Percentiles rank a stretch among this genome's conserved stretches.
These are phyloP conservation scores for Sebastes diaconus DNA, from an alignment of 2,797 vertebrate genomes.

Conservation along the genomic window DNA sequence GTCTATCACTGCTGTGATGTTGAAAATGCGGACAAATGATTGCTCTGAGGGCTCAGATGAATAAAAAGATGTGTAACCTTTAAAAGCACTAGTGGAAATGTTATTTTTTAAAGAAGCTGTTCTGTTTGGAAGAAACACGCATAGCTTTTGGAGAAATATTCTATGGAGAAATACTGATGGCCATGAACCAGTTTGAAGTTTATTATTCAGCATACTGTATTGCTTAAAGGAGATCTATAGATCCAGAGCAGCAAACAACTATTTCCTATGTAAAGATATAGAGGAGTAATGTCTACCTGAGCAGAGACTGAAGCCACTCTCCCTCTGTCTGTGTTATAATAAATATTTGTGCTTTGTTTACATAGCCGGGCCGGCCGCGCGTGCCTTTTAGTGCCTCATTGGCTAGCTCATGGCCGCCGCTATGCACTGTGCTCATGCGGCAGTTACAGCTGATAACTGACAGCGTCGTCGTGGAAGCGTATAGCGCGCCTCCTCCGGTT, in stretches of 20 bases:
- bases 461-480: not conserved
- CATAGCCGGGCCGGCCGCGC: not conserved
- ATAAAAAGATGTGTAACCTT: not conserved
- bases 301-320: not conserved
- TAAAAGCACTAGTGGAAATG: not conserved
- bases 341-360: not conserved
- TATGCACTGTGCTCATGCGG: not conserved
- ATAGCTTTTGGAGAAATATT: not conserved
- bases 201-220: not conserved
- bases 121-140: not conserved
- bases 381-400: not conserved
- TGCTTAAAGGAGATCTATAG: too few relatives aligned
- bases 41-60: not conserved
- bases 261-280: not conserved
- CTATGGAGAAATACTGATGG: not conserved
- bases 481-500: not conserved
- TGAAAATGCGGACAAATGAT: not conserved
- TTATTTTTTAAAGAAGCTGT: not conserved
- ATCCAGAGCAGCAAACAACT: not conserved
- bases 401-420: not conserved
- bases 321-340: rapidly evolving
- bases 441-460: not conserved
- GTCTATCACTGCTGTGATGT: not conserved
- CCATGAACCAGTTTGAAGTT: not conserved
- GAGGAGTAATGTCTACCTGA: not conserved